These are phyloP conservation scores for Drosophila sproati DNA, from an alignment of 1,140 invertebrate species.

Conservation along the genomic window DNA sequence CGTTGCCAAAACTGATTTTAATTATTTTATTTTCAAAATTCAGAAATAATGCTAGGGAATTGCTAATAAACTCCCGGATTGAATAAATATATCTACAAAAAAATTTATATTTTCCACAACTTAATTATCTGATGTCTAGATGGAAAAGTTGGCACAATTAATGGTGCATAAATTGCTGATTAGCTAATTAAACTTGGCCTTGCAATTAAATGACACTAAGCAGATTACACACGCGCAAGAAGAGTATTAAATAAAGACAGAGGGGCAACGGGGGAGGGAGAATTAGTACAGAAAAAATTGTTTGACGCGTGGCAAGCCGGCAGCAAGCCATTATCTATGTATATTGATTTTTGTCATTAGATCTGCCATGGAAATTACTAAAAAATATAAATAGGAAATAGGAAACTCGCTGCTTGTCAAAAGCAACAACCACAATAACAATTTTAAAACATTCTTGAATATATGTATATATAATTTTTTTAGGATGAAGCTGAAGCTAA, in stretches of 20 bases:
- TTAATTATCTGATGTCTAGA: background rate
- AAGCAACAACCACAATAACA: background rate
- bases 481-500: constrained; percentile 19
- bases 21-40: too few relatives aligned
- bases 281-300: background rate
- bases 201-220: constrained; percentile 54
- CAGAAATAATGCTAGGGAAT: too few relatives aligned
- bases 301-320: constrained; percentile 13
- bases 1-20: too few relatives aligned
- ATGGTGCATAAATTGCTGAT: constrained; percentile 62
- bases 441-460: constrained; percentile 22
- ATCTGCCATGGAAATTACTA: constrained; percentile 46
- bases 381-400: constrained; percentile 28
- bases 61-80: too few relatives aligned
- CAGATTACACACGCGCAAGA: constrained; percentile 46
- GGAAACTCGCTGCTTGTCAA: constrained; percentile 12
- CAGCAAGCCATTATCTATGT: constrained; percentile 39
- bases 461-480: constrained; percentile 4
- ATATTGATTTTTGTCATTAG: constrained; percentile 49
- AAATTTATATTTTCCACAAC: background rate
- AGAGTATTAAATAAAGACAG: background rate
- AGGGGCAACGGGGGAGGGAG: background rate
- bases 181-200: constrained; percentile 54
- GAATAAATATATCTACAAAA: constrained; percentile 2
- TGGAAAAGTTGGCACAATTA: constrained; percentile 43